These are phyloP conservation scores for Pseudocheirus occidentalis DNA, from an alignment of 2,797 vertebrate species.

Conservation along the genomic window DNA sequence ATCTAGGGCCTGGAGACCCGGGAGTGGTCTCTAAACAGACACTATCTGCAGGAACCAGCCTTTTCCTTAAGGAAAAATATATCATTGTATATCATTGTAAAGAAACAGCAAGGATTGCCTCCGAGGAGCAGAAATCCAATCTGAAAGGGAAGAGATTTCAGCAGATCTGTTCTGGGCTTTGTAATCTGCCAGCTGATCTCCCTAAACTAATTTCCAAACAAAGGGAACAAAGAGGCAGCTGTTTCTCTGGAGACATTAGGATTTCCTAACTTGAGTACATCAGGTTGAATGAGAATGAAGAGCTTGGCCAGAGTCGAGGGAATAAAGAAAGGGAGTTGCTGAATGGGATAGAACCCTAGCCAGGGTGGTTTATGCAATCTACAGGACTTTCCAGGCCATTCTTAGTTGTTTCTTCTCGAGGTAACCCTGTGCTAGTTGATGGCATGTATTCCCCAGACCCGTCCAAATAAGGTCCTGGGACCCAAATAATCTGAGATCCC, in stretches of 20 bases:
- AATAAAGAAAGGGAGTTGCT: constrained; percentile 22
- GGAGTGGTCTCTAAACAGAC: constrained; percentile 49
- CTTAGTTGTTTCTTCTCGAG: background rate
- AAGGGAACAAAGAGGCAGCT: constrained; percentile 79
- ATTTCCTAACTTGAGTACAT: constrained; percentile 80
- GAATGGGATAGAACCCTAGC: background rate
- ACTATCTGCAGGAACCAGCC: constrained; percentile 66
- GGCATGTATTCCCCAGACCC: background rate
- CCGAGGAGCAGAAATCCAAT: constrained; percentile 78
- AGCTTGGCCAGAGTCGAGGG: constrained; percentile 50
- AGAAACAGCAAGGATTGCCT: constrained; percentile 79
- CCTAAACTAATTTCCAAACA: constrained; percentile 80
- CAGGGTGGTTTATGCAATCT: background rate
- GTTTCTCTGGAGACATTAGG: constrained; percentile 71
- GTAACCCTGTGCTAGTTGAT: background rate
- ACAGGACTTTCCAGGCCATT: background rate
- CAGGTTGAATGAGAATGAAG: constrained; percentile 70
- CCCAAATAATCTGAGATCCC: background rate
- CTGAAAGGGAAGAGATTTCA: constrained; percentile 77
- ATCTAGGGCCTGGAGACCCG: background rate
- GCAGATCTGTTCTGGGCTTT: constrained; percentile 78
- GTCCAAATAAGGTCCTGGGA: background rate
- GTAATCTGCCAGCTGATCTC: constrained; percentile 71
- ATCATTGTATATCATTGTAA: constrained; percentile 72
- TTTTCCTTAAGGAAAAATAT: constrained; percentile 70